These are phyloP conservation scores for Spermophilus dauricus DNA, from an alignment of 2,113 vertebrate genomes.

Conservation along the genomic window DNA sequence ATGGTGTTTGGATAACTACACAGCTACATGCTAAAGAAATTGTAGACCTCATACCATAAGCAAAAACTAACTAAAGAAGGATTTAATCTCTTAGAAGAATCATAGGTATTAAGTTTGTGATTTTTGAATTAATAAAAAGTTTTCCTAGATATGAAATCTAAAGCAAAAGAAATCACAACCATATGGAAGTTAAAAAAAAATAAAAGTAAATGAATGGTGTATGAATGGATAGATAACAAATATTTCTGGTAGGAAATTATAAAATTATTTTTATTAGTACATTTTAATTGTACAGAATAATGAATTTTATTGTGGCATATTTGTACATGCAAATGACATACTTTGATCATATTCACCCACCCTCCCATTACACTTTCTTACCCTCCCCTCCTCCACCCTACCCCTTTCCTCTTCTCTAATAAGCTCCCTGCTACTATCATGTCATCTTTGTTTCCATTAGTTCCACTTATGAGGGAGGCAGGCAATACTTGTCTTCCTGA, in stretches of 20 bases:
- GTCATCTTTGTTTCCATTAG: not conserved
- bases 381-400: not conserved
- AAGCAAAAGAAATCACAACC: not conserved
- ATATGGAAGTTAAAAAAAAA: not conserved
- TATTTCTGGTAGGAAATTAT: too few species aligned
- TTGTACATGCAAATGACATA: not conserved
- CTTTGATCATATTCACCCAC: not conserved
- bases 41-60: not conserved
- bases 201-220: not conserved
- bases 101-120: not conserved
- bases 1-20: not conserved
- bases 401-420: not conserved
- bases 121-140: not conserved
- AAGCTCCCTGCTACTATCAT: not conserved
- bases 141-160: not conserved
- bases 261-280: too few species aligned
- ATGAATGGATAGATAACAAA: not conserved
- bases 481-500: not conserved
- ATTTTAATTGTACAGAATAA: too few species aligned
- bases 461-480: not conserved
- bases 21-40: not conserved
- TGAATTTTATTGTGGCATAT: not conserved
- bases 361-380: not conserved
- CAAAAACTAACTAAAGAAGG: not conserved
- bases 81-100: not conserved